Evolutionary conservation across 1,140 invertebrate genomes (phyloP).

Genomic region (Lordiphosa collinella): DNA sequence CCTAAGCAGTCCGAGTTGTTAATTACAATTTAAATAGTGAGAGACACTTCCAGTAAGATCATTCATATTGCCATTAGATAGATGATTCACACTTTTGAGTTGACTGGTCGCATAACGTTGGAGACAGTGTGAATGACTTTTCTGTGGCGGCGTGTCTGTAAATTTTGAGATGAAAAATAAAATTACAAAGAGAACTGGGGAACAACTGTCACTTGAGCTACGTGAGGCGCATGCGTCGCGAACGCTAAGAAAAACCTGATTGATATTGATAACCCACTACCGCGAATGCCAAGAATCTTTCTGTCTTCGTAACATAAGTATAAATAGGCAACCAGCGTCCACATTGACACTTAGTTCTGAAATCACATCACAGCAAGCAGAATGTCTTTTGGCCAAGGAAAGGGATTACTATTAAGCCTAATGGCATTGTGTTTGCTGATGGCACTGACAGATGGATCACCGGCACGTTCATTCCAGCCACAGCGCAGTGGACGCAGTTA

Average conservation of each 20-base stretch:
- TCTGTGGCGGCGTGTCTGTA: conserved; percentile 36
- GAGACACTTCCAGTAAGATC: conserved; percentile 28
- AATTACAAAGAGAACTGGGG: conserved; percentile 29
- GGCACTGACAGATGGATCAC: neutral
- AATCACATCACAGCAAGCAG: conserved; percentile 21
- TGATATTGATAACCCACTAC: conserved; percentile 32
- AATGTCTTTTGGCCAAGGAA: conserved; percentile 32
- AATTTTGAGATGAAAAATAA: conserved; percentile 47
- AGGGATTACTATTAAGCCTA: conserved; percentile 24
- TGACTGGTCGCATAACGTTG: conserved; percentile 24
- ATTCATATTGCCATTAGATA: conserved; percentile 35
- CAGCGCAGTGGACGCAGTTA: conserved; percentile 59
- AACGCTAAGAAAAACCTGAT: conserved; percentile 50
- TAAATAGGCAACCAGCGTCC: conserved; percentile 25
- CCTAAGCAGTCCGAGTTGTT: conserved; percentile 32
- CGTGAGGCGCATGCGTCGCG: conserved; percentile 44
- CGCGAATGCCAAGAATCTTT: conserved; percentile 5
- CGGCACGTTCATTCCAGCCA: conserved; percentile 20
- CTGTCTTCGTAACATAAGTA: conserved; percentile 8
- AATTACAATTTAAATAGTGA: conserved; percentile 45
- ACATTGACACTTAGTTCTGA: conserved; percentile 38
- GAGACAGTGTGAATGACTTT: conserved; percentile 59
- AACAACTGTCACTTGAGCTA: conserved; percentile 19
- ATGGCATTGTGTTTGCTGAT: conserved; percentile 26
- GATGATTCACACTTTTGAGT: conserved; percentile 12